Evolutionary conservation across 2,797 vertebrate species (phyloP).

Genomic region (Chrysocyon brachyurus): DNA sequence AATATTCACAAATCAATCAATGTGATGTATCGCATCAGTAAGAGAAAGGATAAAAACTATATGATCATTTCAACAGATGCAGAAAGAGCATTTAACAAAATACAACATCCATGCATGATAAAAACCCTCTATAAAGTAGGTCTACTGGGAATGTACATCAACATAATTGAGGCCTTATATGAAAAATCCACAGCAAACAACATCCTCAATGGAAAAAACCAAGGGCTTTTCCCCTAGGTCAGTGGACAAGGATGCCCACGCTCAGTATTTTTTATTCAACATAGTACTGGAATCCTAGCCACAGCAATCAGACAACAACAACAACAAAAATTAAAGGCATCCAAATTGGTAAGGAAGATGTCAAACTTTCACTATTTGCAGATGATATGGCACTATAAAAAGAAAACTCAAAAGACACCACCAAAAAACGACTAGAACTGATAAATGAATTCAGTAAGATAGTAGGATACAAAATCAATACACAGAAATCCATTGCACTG

Average conservation of each 20-base stretch:
- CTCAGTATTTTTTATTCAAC: not conserved
- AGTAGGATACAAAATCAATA: not conserved
- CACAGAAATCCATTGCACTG: not conserved
- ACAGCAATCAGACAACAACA: not conserved
- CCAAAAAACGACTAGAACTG: not conserved
- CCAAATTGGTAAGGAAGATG: not conserved
- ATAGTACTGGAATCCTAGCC: not conserved
- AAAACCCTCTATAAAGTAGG: not conserved
- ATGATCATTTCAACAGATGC: not conserved
- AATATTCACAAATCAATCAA: not conserved
- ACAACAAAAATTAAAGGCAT: not conserved
- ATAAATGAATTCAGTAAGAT: not conserved
- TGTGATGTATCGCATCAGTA: not conserved
- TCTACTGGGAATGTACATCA: not conserved
- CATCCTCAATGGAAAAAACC: not conserved
- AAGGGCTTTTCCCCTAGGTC: not conserved
- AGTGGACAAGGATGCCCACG: not conserved
- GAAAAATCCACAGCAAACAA: not conserved
- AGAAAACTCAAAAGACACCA: not conserved
- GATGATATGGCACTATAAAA: not conserved
- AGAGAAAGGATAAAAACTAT: not conserved
- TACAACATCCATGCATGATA: not conserved
- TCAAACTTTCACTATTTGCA: not conserved
- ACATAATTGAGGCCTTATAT: not conserved
- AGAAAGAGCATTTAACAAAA: not conserved